Percentiles rank a stretch among this genome's conserved stretches.
Evolutionary conservation across 2,888 invertebrate genomes (phyloP).

Genomic region (Cantharis flavilabris): DNA sequence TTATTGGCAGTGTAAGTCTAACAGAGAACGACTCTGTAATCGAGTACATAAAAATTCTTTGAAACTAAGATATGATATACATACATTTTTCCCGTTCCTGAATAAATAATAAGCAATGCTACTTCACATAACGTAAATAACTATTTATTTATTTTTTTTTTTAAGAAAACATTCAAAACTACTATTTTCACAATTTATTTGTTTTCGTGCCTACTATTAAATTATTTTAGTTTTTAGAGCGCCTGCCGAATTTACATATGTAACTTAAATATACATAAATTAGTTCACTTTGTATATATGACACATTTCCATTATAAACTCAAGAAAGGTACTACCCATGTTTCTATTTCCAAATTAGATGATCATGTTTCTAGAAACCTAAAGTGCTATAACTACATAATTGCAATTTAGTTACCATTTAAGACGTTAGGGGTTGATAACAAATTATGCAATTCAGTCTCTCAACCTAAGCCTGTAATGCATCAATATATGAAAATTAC

Average conservation of each 20-base stretch:
- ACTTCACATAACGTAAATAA: background rate
- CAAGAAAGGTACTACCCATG: background rate
- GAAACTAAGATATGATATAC: slow-evolving; percentile 17
- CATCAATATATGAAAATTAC: background rate
- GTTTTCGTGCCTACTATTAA: background rate
- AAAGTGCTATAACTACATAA: background rate
- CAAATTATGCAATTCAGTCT: background rate
- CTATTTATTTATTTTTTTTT: background rate
- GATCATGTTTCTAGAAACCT: background rate
- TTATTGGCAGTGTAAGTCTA: slow-evolving; percentile 44
- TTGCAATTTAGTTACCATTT: background rate
- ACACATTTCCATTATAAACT: background rate
- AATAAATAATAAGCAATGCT: slow-evolving; percentile 8
- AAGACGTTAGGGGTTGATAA: background rate
- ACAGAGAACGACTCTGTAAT: slow-evolving; percentile 38
- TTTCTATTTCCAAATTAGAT: background rate
- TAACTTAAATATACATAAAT: background rate
- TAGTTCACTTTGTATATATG: background rate
- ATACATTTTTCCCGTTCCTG: slow-evolving; percentile 5
- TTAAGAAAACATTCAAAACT: background rate
- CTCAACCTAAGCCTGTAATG: background rate
- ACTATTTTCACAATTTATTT: background rate
- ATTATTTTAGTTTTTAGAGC: background rate
- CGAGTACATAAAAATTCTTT: slow-evolving; percentile 37
- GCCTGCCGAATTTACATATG: background rate